Percentiles rank a stretch among this genome's conserved stretches.
Conservation (phyloP, 2,888 invertebrate genomes). For the Mellilla xanthometata region DNA sequence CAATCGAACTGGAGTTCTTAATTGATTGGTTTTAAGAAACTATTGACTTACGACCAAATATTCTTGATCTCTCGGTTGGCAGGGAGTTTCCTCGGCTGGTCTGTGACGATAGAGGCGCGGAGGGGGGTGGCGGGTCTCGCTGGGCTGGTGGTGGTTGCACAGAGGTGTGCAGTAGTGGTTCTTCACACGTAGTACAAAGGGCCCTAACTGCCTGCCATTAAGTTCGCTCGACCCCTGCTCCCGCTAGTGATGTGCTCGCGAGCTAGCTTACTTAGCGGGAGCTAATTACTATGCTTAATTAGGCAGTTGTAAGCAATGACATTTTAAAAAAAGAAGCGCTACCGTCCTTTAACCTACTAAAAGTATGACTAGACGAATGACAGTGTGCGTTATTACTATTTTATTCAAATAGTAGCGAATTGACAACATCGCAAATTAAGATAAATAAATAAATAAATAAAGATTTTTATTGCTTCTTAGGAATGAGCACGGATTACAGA, state of each 20-base stretch:
- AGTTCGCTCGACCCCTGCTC: constrained; percentile 64
- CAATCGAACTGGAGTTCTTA: constrained; percentile 40
- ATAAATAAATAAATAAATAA: too few species aligned
- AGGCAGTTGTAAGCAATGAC: too few species aligned
- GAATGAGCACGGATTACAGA: too few species aligned
- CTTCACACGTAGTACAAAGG: constrained; percentile 79
- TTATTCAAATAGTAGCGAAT: too few species aligned
- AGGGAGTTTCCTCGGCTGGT: not conserved
- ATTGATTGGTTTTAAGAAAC: constrained; percentile 45
- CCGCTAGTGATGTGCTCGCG: constrained; percentile 57
- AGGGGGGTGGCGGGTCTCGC: constrained; percentile 34
- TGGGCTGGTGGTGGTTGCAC: constrained; percentile 36
- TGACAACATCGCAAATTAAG: too few species aligned
- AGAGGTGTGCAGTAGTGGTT: constrained; percentile 68
- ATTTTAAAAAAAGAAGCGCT: too few species aligned
- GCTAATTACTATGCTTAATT: constrained; percentile 18
- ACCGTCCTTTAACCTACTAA: too few species aligned
- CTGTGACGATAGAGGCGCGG: not conserved
- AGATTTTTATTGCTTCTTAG: too few species aligned
- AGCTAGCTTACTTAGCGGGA: constrained; percentile 4
- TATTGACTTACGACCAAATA: constrained; percentile 43
- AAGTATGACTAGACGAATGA: too few species aligned
- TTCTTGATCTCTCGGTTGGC: constrained; percentile 28
- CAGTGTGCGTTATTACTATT: too few species aligned
- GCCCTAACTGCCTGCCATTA: constrained; percentile 81